A percentile compares a stretch with the other conserved stretches of the same genome.
These are phyloP conservation scores for Discoglossus pictus DNA, from an alignment of 2,797 vertebrate genomes.

Conservation along the genomic window DNA sequence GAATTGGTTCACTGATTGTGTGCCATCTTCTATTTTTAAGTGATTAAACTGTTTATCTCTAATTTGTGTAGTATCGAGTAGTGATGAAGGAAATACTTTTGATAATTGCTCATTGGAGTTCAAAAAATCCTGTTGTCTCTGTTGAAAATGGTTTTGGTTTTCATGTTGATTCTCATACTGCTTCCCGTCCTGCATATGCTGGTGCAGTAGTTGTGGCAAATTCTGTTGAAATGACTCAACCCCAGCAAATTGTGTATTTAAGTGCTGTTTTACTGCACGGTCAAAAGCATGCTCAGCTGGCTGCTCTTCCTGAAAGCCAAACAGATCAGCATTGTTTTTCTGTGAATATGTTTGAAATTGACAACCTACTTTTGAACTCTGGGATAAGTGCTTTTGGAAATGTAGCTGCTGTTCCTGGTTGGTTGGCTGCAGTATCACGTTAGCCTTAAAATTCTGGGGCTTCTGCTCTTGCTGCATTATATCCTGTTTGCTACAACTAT, in stretches of 20 bases:
- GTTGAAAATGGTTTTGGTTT: constrained; percentile 56
- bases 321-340: constrained; percentile 61
- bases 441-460: constrained; percentile 60
- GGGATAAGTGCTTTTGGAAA: constrained; percentile 67
- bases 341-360: constrained; percentile 62
- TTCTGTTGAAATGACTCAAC: constrained; percentile 74
- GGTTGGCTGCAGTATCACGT: constrained; percentile 65
- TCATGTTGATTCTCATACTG: constrained; percentile 58
- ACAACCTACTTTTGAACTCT: constrained; percentile 58
- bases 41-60: constrained; percentile 55
- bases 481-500: constrained; percentile 70
- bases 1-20: constrained; percentile 58
- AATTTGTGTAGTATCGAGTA: constrained; percentile 49
- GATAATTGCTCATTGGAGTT: constrained; percentile 60
- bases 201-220: constrained; percentile 71
- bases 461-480: constrained; percentile 67
- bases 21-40: constrained; percentile 62
- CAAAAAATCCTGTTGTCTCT: constrained; percentile 51
- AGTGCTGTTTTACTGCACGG: constrained; percentile 73
- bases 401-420: constrained; percentile 74
- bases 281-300: constrained; percentile 65
- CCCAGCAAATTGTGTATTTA: constrained; percentile 73
- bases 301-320: constrained; percentile 66
- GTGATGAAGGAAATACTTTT: constrained; percentile 52
- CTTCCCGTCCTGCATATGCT: constrained; percentile 62